Percentiles rank a stretch among this genome's conserved stretches.
Evolutionary conservation across 2,113 vertebrate genomes (phyloP).

Genomic region (Mustelus asterias): DNA sequence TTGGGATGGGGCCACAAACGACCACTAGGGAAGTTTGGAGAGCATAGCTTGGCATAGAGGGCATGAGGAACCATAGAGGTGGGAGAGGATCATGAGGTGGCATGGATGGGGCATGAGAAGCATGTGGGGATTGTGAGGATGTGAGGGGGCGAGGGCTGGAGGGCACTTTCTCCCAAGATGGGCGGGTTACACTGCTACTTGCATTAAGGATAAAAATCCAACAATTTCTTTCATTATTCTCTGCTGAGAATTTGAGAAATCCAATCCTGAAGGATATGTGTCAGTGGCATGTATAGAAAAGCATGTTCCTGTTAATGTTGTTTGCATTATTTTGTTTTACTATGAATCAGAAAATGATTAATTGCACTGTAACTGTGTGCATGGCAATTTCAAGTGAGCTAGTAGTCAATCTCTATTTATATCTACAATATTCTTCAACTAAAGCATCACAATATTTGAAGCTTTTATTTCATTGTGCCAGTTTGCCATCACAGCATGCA

Average conservation of each 20-base stretch:
- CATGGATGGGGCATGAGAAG: too few relatives aligned
- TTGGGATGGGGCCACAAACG: too few relatives aligned
- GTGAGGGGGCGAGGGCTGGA: too few relatives aligned
- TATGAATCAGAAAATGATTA: background rate
- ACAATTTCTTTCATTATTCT: background rate
- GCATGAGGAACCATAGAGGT: too few relatives aligned
- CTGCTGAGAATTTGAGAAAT: too few relatives aligned
- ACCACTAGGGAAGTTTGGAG: too few relatives aligned
- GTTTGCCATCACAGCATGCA: background rate
- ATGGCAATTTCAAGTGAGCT: background rate
- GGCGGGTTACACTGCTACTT: too few relatives aligned
- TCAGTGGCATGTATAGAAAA: background rate
- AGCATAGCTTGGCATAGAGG: too few relatives aligned
- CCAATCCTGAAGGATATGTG: background rate
- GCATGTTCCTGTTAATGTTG: background rate
- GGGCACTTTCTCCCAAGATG: too few relatives aligned
- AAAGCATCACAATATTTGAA: background rate
- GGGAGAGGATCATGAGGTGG: too few relatives aligned
- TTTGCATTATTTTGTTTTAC: background rate
- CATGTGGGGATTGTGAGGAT: too few relatives aligned
- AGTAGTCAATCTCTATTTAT: background rate
- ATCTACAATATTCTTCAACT: background rate
- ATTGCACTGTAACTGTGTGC: background rate
- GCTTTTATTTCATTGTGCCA: background rate
- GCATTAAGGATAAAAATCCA: too few relatives aligned